Percentiles rank a stretch among this genome's conserved stretches.
phyloP scores from a whole-genome alignment of 2,113 vertebrate genomes.

The Stegastes partitus region DNA sequence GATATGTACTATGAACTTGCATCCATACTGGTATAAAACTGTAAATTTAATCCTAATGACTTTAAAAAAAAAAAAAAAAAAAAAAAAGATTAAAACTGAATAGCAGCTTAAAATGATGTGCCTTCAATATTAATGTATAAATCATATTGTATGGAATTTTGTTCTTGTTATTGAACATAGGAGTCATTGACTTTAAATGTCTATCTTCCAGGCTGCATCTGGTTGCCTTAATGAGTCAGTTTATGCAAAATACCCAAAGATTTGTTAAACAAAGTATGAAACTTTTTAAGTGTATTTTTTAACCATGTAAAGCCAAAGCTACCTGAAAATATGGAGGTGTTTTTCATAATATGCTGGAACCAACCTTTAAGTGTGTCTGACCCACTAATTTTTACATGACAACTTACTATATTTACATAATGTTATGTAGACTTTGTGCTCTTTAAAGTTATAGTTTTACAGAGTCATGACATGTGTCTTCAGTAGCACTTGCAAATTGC shows the following conservation, averaged over 20 bases:
- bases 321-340: not conserved
- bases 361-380: slow-evolving; percentile 9
- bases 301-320: not conserved
- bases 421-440: not conserved
- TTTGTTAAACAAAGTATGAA: slow-evolving; percentile 8
- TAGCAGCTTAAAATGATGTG: not conserved
- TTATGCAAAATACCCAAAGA: not conserved
- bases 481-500: slow-evolving; percentile 14
- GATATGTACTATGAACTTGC: slow-evolving; percentile 8
- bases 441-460: not conserved
- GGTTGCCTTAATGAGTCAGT: slow-evolving; percentile 5
- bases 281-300: not conserved
- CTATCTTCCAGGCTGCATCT: not conserved
- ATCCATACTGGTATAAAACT: slow-evolving; percentile 8
- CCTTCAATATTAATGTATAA: not conserved
- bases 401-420: not conserved
- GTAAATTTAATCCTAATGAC: not conserved
- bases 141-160: not conserved
- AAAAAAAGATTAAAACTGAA: not conserved
- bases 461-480: not conserved
- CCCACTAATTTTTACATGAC: slow-evolving; percentile 1
- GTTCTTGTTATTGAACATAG: not conserved
- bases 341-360: slow-evolving; percentile 28
- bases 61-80: slow-evolving; percentile 26
- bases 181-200: not conserved